Conservation (phyloP, 2,113 vertebrate species). For the zebrafish (Danio rerio) region GRCz12tu NC_133184.1:53001501-53002000, state of each 20-base stretch:
- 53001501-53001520: not conserved
- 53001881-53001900: no score
- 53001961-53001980: no score
- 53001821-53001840: no score
- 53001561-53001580: slow-evolving; percentile 30
- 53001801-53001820: not conserved
- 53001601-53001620: slow-evolving; percentile 53
- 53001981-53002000: no score
- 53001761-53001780: not conserved
- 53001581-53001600: slow-evolving; percentile 42
- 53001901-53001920: no score
- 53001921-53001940: no score
- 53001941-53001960: no score
- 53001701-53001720: not conserved
- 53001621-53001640: slow-evolving; percentile 33
- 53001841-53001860: no score
- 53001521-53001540: not conserved
- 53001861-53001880: not conserved
- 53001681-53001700: not conserved
- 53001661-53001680: not conserved
- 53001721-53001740: not conserved
- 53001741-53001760: not conserved
- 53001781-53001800: not conserved
- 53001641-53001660: slow-evolving; percentile 35
- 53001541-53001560: slow-evolving; percentile 41